Evolutionary conservation across 2,888 invertebrate genomes (phyloP).

Genomic region (Trichopoda pennipes): DNA sequence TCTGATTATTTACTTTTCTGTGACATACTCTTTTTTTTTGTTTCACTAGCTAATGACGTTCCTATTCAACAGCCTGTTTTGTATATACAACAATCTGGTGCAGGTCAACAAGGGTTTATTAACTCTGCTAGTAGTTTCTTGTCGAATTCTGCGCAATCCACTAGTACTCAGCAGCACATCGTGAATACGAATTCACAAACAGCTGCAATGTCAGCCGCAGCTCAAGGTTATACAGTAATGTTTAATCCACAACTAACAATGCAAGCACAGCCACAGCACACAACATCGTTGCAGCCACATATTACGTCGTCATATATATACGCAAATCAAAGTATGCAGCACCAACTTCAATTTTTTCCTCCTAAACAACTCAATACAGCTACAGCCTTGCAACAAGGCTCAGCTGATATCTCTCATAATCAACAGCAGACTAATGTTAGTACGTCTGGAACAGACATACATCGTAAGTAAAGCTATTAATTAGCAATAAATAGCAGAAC

Average conservation of each 20-base stretch:
- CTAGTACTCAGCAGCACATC: constrained; percentile 56
- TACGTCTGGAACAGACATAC: constrained; percentile 30
- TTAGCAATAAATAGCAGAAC: neutral
- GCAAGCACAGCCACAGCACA: constrained; percentile 55
- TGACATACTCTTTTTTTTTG: neutral
- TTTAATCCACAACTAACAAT: constrained; percentile 56
- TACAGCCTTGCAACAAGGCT: constrained; percentile 12
- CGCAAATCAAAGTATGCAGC: constrained; percentile 41
- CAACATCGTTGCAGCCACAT: constrained; percentile 38
- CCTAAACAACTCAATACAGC: constrained; percentile 17
- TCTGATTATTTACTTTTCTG: neutral
- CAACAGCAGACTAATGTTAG: constrained; percentile 36
- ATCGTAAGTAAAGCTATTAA: constrained; percentile 20
- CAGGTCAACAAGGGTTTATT: constrained; percentile 66
- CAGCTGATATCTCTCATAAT: constrained; percentile 18
- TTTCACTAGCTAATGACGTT: constrained; percentile 59
- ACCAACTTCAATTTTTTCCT: constrained; percentile 35
- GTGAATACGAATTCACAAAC: constrained; percentile 65
- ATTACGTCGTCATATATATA: constrained; percentile 33
- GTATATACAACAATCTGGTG: constrained; percentile 66
- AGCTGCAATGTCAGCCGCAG: constrained; percentile 65
- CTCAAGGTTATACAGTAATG: constrained; percentile 59
- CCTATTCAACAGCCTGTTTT: constrained; percentile 65
- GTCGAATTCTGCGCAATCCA: constrained; percentile 47
- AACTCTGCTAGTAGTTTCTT: constrained; percentile 62